Evolutionary conservation across 2,113 vertebrate species (phyloP).

Genomic region (Anser brachyrhynchus): DNA sequence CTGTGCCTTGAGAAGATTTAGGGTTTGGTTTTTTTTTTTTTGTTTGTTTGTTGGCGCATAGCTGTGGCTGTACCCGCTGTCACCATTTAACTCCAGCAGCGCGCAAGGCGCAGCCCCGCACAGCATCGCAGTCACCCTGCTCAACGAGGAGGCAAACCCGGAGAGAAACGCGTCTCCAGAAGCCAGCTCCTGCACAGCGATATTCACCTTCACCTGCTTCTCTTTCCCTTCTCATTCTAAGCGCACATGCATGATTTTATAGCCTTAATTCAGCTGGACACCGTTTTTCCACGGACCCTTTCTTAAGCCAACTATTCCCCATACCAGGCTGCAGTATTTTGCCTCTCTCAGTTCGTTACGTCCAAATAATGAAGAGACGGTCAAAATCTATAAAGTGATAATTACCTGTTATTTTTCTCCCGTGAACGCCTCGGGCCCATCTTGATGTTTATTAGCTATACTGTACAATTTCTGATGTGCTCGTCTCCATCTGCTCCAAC

Average conservation of each 20-base stretch:
- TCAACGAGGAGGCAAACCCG: not conserved
- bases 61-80: rapidly evolving
- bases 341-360: constrained; percentile 9
- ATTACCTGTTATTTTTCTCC: constrained; percentile 32
- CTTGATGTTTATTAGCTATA: not conserved
- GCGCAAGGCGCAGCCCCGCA: not conserved
- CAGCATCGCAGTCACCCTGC: not conserved
- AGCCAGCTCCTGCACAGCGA: not conserved
- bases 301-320: not conserved
- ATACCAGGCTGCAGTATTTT: not conserved
- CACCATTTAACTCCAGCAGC: rapidly evolving
- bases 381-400: constrained; percentile 35
- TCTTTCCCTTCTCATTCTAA: not conserved
- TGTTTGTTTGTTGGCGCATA: not conserved
- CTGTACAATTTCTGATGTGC: not conserved
- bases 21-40: not conserved
- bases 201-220: not conserved
- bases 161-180: not conserved
- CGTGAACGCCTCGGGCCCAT: not conserved
- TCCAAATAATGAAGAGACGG: constrained; percentile 1
- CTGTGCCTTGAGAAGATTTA: no score
- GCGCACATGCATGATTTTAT: rapidly evolving
- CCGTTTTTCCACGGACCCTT: rapidly evolving
- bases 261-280: not conserved
- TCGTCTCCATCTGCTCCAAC: not conserved